A percentile compares a stretch with the other conserved stretches of the same genome.
These are phyloP conservation scores for Matsumyia berberina DNA, from an alignment of 2,888 invertebrate species.

Conservation along the genomic window DNA sequence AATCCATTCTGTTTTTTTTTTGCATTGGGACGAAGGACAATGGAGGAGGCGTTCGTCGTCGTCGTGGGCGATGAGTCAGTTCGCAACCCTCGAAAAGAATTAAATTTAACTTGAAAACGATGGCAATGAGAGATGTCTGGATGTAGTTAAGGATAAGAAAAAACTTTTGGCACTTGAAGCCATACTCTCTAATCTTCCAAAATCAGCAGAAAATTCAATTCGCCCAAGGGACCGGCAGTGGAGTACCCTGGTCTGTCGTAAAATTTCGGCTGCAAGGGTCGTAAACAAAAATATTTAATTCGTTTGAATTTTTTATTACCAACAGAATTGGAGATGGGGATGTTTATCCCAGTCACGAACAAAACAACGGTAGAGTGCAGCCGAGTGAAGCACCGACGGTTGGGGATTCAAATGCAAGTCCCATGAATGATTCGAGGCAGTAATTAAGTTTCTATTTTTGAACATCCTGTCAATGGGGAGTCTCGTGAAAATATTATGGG, in stretches of 20 bases:
- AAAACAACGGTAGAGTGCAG: no score
- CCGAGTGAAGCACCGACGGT: no score
- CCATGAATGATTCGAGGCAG: no score
- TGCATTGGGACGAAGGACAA: no score
- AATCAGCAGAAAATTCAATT: slow-evolving; percentile 37
- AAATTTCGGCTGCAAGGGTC: slow-evolving; percentile 7
- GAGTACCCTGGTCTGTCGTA: slow-evolving; percentile 3
- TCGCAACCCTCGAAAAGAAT: not conserved
- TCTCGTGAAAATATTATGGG: no score
- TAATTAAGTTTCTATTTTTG: no score
- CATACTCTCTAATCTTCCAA: slow-evolving; percentile 24
- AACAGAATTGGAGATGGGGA: not conserved
- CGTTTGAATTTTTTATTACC: slow-evolving; percentile 21
- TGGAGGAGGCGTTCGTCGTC: no score
- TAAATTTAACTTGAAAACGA: slow-evolving; percentile 12
- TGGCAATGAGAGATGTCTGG: slow-evolving; percentile 18
- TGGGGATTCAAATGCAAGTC: no score
- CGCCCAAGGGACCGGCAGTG: not conserved
- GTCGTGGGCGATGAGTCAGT: slow-evolving; percentile 10
- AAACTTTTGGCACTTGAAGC: slow-evolving; percentile 37
- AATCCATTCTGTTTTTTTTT: not conserved
- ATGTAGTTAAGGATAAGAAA: slow-evolving; percentile 41
- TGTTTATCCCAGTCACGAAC: no score
- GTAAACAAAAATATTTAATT: slow-evolving; percentile 36
- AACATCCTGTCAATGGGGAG: no score